Evolutionary conservation across 2,113 vertebrate genomes (phyloP).

Genomic region (Corydoras sp.): DNA sequence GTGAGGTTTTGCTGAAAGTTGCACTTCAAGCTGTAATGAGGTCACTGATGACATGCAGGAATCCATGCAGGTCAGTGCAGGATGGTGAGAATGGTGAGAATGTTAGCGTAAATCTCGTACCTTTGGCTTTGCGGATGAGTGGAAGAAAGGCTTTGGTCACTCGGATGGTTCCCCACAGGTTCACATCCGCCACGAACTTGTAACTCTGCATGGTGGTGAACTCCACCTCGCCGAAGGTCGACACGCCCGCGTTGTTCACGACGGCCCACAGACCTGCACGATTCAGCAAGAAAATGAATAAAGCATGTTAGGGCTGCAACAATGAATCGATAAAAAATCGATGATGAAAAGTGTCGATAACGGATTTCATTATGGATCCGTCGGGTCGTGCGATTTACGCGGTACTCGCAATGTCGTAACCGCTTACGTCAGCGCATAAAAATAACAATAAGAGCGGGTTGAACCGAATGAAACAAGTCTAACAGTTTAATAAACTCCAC

Average conservation of each 20-base stretch:
- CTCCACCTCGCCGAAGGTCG: conserved; percentile 79
- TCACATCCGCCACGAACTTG: conserved; percentile 76
- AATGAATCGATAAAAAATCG: too few species aligned
- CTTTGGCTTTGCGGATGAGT: conserved; percentile 74
- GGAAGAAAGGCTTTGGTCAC: conserved; percentile 83
- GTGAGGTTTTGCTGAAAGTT: too few species aligned
- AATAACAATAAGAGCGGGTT: too few species aligned
- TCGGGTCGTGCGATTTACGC: not conserved
- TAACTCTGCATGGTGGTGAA: conserved; percentile 76
- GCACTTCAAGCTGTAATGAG: too few species aligned
- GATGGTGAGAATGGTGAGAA: too few species aligned
- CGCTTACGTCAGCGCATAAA: too few species aligned
- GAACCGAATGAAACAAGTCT: too few species aligned
- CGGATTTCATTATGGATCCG: too few species aligned
- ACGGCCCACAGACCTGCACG: conserved; percentile 79
- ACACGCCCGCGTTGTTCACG: conserved; percentile 79
- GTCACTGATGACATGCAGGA: too few species aligned
- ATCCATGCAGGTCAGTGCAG: too few species aligned
- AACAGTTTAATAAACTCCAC: too few species aligned
- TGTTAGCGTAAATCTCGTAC: conserved; percentile 49
- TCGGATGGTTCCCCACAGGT: conserved; percentile 80
- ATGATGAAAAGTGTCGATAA: too few species aligned
- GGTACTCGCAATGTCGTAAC: not conserved
- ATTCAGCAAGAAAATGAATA: not conserved
- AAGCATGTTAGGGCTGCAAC: not conserved